These are phyloP conservation scores for Linyphia triangularis DNA, from an alignment of 2,888 invertebrate genomes.

Conservation along the genomic window DNA sequence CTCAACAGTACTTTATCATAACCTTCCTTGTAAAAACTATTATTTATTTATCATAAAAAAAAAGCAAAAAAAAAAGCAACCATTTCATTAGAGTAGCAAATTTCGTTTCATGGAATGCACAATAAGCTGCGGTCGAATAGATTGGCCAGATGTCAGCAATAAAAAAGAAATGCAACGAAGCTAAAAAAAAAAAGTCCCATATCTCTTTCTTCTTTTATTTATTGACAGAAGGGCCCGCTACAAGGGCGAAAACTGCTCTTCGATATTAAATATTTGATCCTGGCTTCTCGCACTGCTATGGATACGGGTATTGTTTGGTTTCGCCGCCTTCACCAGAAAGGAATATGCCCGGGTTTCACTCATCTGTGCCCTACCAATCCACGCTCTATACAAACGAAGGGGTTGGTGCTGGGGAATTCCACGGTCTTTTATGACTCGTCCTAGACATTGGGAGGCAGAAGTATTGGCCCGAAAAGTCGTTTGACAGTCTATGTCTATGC, in stretches of 20 bases:
- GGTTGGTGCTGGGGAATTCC: not conserved
- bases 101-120: too few species aligned
- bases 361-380: not conserved
- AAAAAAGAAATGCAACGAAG: not conserved
- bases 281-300: not conserved
- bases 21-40: too few species aligned
- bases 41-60: too few species aligned
- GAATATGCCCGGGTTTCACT: not conserved
- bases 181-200: not conserved
- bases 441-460: not conserved
- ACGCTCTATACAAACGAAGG: not conserved
- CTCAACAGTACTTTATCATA: too few species aligned
- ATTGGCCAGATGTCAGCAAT: not conserved
- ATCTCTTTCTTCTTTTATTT: not conserved
- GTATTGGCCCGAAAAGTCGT: not conserved
- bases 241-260: not conserved
- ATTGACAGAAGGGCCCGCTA: not conserved
- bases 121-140: too few species aligned
- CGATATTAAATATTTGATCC: not conserved
- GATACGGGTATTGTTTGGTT: not conserved
- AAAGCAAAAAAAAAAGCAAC: too few species aligned
- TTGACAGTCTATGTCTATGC: conserved; percentile 5
- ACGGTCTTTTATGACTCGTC: not conserved
- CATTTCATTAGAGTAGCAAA: too few species aligned
- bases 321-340: not conserved